A percentile compares a stretch with the other conserved stretches of the same genome.
Evolutionary conservation across 2,113 vertebrate species (phyloP).

Genomic region (Tautogolabrus adspersus): DNA sequence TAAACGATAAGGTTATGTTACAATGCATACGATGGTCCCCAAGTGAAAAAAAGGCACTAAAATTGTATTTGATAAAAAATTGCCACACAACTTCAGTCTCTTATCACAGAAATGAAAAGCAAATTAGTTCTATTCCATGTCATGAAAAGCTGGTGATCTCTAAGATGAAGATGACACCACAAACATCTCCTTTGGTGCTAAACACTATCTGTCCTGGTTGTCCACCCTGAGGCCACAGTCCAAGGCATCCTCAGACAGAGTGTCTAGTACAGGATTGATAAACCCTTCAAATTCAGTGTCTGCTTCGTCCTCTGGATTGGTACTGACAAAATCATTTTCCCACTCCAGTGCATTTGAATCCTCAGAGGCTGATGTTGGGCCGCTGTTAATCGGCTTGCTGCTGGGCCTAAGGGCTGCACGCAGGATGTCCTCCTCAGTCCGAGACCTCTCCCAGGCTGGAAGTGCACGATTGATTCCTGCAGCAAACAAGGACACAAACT

Average conservation of each 20-base stretch:
- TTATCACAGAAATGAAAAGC: constrained; percentile 39
- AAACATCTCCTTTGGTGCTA: constrained; percentile 51
- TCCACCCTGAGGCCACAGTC: constrained; percentile 68
- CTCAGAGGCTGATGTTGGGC: constrained; percentile 91
- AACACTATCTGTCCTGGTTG: constrained; percentile 86
- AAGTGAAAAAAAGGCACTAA: constrained; percentile 76
- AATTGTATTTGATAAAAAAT: constrained; percentile 41
- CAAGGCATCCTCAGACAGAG: constrained; percentile 76
- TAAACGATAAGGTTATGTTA: constrained; percentile 22
- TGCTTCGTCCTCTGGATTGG: constrained; percentile 88
- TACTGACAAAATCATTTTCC: constrained; percentile 97
- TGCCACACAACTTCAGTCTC: constrained; percentile 44
- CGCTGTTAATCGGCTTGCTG: constrained; percentile 83
- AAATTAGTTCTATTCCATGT: constrained; percentile 39
- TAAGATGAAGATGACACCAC: constrained; percentile 25
- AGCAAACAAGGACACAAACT: neutral
- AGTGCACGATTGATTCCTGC: constrained; percentile 93
- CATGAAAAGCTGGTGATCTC: constrained; percentile 68
- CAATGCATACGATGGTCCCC: constrained; percentile 51
- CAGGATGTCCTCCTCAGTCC: constrained; percentile 96
- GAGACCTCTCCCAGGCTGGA: constrained; percentile 91
- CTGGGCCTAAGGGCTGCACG: constrained; percentile 88
- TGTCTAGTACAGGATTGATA: constrained; percentile 93
- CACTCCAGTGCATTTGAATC: constrained; percentile 95
- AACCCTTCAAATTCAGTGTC: constrained; percentile 93